Percentiles rank a stretch among this genome's conserved stretches.
Conservation (phyloP, 2,113 vertebrate genomes). For the Ptilorrhoa leucosticta region DNA sequence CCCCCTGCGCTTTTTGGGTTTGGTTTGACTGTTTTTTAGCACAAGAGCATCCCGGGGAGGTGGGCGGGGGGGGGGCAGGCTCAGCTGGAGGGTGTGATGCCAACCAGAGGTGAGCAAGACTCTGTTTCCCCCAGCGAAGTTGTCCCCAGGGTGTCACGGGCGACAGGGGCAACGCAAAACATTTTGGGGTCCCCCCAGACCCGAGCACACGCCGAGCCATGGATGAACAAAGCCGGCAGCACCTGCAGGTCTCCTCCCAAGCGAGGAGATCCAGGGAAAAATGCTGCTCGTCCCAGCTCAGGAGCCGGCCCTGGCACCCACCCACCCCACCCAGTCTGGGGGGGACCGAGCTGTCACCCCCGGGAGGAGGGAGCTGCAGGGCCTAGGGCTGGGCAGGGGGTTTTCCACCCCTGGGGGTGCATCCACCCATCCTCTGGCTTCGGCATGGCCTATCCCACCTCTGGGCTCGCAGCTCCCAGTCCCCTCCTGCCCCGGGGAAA, state of each 20-base stretch:
- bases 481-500: not conserved
- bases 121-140: not conserved
- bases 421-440: not conserved
- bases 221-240: conserved; percentile 4
- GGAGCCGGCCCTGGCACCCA: not conserved
- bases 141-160: not conserved
- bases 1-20: not conserved
- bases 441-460: rapidly evolving
- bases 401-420: not conserved
- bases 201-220: not conserved
- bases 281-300: not conserved
- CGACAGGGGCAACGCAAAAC: not conserved
- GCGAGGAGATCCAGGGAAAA: rapidly evolving
- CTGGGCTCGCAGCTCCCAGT: not conserved
- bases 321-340: not conserved
- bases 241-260: not conserved
- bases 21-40: not conserved
- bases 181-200: not conserved
- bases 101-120: not conserved
- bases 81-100: not conserved
- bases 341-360: not conserved
- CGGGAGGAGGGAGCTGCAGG: not conserved
- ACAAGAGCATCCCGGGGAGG: not conserved
- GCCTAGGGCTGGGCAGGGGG: not conserved
- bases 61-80: not conserved